Evolutionary conservation across 2,797 vertebrate genomes (phyloP), one percentile per base, ranked within the genome.

Genomic region (Nasua narica): DNA sequence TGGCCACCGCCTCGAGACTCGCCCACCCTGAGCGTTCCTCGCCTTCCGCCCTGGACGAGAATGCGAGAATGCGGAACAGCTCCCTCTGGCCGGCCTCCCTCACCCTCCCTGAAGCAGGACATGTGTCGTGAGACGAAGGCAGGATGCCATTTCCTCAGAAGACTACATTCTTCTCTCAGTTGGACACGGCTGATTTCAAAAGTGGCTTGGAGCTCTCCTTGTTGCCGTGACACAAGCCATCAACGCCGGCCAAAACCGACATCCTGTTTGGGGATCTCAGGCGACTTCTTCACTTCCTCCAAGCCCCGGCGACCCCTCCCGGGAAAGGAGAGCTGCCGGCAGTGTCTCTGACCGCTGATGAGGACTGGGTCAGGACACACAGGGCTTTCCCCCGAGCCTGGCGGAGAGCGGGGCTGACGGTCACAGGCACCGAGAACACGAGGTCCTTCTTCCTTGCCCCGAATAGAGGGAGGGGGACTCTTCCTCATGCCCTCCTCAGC

Each of bases 341-440:
- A 27, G 40, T 7, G n/a, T 12, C 7, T 58, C 46, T 32, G 62
- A 56, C 13, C 7, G 48, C 54, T 1, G 35, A 37, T 2, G 10
- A 46, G 7, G 32, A 67, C 4, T 7, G 60, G n/a, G 56, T 8
- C 27, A 9, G 18, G 13, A 4, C 12, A 15, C 0, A 35, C 78
- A 11, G 32, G 54, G 46, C 19, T 83, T 62, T 69, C 32, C 76
- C 16, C 0, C 2, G 52, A 3, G 27, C 32, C 35, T 1, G 40
- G 52, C 46, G n/a, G 67, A 79, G 13, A 46, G n/a, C 48, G 4
- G 27, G 12, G n/a, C 0, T 18, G 54, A 48, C 0, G 0, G 48
- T 56, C 72, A 69, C 35, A 19, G 1, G 13, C 11, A 3, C 10
- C 0, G 13, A 1, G 0, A 23, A 15, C 4, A 9, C 0, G 6